Evolutionary conservation across 2,888 invertebrate genomes (phyloP), one percentile per base, ranked within the genome.

Genomic region (Megastigmus dorsalis): DNA sequence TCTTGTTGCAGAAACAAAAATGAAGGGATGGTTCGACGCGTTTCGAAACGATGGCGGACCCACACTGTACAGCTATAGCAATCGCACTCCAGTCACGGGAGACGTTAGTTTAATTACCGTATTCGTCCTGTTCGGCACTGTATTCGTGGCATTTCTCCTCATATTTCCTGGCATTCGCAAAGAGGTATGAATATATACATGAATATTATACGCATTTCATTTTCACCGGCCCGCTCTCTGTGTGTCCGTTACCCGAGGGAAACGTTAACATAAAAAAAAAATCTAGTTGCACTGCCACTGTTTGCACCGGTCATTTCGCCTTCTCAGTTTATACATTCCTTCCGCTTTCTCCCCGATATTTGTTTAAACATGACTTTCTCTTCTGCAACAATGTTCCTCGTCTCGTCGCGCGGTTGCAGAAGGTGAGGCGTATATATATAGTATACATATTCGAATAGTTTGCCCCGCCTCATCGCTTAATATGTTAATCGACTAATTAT

Each of bases 11-110:
- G 81, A 75, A 71, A 69, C 38, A 89, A 92, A 90, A 89, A 96
- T 95, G 95, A 95, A 93, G 92, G 97, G 97, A 90, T 97, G 97
- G 97, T 97, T 97, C 90, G 97, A 97, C 89, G 97, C 97, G 80
- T 98, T 98, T 91, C 95, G 98, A 88, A 94, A 94, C 90, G 75
- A 97, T 91, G 97, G 97, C 88, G 98, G 97, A 82, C 98, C 98
- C 81, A 98, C 98, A 83, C 93, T 97, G 80, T 99, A 98, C 90
- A 95, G 94, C 85, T 96, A 96, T 90, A 94, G 95, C 89, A 97
- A 97, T 90, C 92, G 98, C 83, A 98, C 98, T 43, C 95, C 98
- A 36, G 98, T 98, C 83, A 96, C 96, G 55, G 97, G 96, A 18
- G 99, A 99, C 89, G 94, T 96, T 70, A 94, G 95, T 43, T 92